phyloP scores from a whole-genome alignment of 2,888 invertebrate species.

The Tolmerus cingulatus region DNA sequence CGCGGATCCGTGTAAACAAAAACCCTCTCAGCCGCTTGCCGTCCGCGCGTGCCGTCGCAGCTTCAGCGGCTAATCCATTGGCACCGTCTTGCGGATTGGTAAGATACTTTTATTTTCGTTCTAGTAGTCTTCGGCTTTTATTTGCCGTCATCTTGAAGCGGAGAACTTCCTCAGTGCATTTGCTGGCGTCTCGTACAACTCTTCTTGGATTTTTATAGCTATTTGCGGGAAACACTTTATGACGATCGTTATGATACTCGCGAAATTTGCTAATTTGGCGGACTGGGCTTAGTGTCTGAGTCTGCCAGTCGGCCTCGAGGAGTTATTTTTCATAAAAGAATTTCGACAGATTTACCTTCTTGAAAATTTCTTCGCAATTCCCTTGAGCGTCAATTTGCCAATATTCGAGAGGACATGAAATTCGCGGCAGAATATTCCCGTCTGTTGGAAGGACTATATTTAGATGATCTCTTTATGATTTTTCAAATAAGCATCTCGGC shows the following conservation, averaged over 20 bases:
- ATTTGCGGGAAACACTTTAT: background rate
- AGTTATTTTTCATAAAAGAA: background rate
- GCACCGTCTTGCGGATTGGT: background rate
- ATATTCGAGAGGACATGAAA: background rate
- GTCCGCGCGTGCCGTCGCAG: background rate
- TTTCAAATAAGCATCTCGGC: background rate
- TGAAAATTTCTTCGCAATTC: background rate
- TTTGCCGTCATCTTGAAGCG: background rate
- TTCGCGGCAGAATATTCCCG: background rate
- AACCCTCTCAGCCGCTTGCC: background rate
- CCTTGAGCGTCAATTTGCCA: background rate
- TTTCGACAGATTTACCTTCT: background rate
- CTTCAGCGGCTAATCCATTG: background rate
- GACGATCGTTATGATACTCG: background rate
- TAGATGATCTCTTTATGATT: background rate
- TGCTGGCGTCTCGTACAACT: background rate
- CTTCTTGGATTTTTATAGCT: slow-evolving; percentile 2
- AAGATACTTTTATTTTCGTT: slow-evolving; percentile 35
- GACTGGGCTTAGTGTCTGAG: background rate
- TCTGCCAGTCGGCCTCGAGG: background rate
- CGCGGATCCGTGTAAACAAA: slow-evolving; percentile 10
- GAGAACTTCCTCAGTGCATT: background rate
- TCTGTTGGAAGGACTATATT: background rate
- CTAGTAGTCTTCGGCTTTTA: background rate
- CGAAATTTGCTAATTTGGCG: background rate